These are phyloP conservation scores for Phataginus tetradactyla DNA, from an alignment of 2,797 vertebrate species.

Conservation along the genomic window DNA sequence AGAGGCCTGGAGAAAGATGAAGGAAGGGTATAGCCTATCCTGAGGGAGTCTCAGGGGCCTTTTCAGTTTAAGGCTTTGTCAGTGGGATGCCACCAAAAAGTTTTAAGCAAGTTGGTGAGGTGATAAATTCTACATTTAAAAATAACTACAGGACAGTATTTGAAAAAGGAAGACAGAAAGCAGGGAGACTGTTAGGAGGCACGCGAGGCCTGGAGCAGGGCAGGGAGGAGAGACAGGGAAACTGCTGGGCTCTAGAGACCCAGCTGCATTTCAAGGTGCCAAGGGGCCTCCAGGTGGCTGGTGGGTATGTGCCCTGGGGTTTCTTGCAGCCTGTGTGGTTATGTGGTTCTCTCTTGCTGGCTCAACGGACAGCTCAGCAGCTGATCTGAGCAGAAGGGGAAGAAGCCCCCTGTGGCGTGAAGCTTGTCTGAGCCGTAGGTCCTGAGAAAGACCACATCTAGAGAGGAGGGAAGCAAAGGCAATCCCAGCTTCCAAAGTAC, in stretches of 20 bases:
- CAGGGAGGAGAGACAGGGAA: neutral
- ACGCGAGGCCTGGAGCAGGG: neutral
- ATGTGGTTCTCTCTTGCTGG: neutral
- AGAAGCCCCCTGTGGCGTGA: neutral
- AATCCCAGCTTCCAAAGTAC: constrained; percentile 36
- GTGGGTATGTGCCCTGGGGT: neutral
- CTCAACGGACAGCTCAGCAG: neutral
- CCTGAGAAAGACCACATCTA: neutral
- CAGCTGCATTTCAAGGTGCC: neutral
- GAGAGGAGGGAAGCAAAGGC: constrained; percentile 69
- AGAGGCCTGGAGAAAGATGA: neutral
- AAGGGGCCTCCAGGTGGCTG: neutral
- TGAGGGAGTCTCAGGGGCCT: neutral
- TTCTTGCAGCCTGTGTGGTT: constrained; percentile 37
- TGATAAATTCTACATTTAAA: neutral
- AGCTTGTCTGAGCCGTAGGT: constrained; percentile 48
- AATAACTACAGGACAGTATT: neutral
- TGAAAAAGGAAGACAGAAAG: neutral
- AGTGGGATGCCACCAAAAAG: neutral
- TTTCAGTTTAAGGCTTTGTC: neutral
- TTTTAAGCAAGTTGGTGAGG: neutral
- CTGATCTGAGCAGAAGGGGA: constrained; percentile 12
- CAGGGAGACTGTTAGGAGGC: neutral
- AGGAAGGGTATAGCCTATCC: neutral
- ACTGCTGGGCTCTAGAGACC: neutral